Evolutionary conservation across 2,113 vertebrate species (phyloP), one percentile per base, ranked within the genome.

Genomic region (Xiphophorus hellerii): DNA sequence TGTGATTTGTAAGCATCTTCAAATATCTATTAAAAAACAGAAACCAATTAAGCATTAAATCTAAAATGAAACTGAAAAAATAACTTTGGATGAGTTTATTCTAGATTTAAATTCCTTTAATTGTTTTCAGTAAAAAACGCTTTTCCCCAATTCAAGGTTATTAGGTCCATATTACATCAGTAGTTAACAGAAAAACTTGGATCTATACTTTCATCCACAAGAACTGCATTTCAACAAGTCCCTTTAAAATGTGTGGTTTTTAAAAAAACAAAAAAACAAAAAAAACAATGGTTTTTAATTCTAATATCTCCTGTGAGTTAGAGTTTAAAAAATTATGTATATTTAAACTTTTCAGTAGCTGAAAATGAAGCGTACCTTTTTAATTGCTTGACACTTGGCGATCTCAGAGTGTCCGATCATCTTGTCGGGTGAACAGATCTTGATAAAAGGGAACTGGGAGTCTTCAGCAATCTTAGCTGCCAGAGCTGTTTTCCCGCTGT

Each of bases 1-100:
- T 99, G 97, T 66, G 98, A 99, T 91, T 99, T 99, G 92, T 99
- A 98, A 0, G 98, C 97, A 70, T 99, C 97, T 75, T 99, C 98
- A 85, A 99, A 99, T 89, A 99, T 97, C 98, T 99, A 25, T 51
- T 25, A 65, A 13, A 81, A 65, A 54, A 79, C 77, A 61, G 28
- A 76, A 82, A 54, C 0, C 20, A 54, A 3, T 29, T 33, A 27
- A 3, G 62, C 27, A 28, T 69, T 29, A 37, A 4, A 60, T 20
- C 17, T 20, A 27, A 61, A 33, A n/a, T 10, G 8, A 54, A 6
- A 25, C 20, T 22, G 48, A 58, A 3, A 58, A 58, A 8, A 25
- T 20, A 3, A 58, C 4, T 17, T 25, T 22, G 7, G 48, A 7
- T 58, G 51, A 58, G 20, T 51, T 42, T 42, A 42, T 15, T 42